phyloP scores from a whole-genome alignment of 2,888 invertebrate species.

The Trichogramma evanescens region DNA sequence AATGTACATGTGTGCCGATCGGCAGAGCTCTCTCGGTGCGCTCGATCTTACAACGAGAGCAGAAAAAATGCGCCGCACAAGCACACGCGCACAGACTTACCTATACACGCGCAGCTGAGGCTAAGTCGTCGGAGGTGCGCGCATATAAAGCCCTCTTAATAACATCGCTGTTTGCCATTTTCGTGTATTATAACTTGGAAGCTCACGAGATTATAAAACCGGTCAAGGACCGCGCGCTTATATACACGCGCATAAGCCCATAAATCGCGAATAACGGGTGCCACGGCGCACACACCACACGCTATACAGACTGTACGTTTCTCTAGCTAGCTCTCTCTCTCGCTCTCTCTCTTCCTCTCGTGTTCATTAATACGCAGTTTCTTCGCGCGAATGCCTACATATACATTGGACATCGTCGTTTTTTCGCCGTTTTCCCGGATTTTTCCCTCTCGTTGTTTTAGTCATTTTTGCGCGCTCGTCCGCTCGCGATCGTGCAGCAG shows the following conservation, averaged over 20 bases:
- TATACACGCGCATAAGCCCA: constrained; percentile 25
- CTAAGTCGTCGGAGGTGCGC: no score
- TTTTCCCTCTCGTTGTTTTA: not conserved
- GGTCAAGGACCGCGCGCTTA: constrained; percentile 31
- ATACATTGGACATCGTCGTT: no score
- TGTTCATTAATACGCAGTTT: not conserved
- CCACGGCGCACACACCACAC: constrained; percentile 16
- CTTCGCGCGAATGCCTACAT: not conserved
- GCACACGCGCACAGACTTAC: not conserved
- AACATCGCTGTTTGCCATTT: not conserved
- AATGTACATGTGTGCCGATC: no score
- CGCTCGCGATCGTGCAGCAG: not conserved
- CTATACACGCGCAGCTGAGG: not conserved
- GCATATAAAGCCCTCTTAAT: no score
- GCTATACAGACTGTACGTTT: not conserved
- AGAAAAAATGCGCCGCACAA: no score
- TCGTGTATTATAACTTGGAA: constrained; percentile 5
- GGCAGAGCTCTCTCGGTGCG: no score
- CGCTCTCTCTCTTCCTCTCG: not conserved
- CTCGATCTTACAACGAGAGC: no score
- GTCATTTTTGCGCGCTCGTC: not conserved
- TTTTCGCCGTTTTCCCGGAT: no score
- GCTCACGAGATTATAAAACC: constrained; percentile 26
- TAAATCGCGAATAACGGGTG: constrained; percentile 38
- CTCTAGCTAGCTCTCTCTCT: constrained; percentile 6